Conservation (phyloP, 2,888 invertebrate species). For the Acanthoscelides obtectus region DNA sequence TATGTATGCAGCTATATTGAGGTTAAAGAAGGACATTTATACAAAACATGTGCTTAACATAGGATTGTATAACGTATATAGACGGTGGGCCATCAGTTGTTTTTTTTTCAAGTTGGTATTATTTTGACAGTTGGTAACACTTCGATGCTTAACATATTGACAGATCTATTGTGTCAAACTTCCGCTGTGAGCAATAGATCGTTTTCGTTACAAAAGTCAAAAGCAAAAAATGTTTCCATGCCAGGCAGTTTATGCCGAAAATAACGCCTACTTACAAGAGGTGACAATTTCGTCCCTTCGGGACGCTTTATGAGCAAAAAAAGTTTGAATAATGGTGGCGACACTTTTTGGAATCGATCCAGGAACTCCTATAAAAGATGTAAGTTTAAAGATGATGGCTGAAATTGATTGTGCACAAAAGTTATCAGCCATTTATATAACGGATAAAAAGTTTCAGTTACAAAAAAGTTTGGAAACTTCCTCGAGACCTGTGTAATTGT, state of each 20-base stretch:
- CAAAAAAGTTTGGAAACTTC: background rate
- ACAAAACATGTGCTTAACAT: no score
- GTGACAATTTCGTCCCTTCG: background rate
- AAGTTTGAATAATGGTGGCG: background rate
- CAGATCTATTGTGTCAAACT: no score
- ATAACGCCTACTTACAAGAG: background rate
- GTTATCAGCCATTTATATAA: slow-evolving; percentile 15
- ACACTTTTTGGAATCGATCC: background rate
- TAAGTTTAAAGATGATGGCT: slow-evolving; percentile 17
- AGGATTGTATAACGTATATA: no score
- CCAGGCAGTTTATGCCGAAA: background rate
- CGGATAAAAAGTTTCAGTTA: background rate
- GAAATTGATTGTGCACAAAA: slow-evolving; percentile 27
- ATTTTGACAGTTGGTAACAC: no score
- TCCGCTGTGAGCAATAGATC: no score
- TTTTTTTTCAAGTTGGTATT: no score
- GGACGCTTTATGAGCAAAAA: background rate
- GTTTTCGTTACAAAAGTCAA: no score
- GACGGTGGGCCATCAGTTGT: no score
- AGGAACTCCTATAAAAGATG: slow-evolving; percentile 15
- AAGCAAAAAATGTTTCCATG: no score
- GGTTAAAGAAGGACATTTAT: no score
- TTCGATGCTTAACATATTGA: no score
- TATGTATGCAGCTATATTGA: no score
- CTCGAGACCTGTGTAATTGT: background rate